phyloP scores from a whole-genome alignment of 2,888 invertebrate genomes.

The Spodoptera picta region DNA sequence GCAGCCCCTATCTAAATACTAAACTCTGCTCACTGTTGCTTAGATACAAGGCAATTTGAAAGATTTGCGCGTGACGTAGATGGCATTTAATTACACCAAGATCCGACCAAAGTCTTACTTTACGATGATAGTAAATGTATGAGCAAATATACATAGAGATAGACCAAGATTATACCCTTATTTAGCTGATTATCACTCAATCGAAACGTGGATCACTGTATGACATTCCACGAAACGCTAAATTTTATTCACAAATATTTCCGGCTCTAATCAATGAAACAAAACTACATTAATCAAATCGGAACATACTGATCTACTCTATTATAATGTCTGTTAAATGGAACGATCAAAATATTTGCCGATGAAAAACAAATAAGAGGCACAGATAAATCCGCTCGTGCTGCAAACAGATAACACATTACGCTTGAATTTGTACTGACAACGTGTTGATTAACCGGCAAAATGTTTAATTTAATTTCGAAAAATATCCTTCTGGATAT shows the following conservation, averaged over 20 bases:
- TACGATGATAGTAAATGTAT: conserved; percentile 1
- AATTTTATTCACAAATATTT: not conserved
- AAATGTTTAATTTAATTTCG: conserved; percentile 53
- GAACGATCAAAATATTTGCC: conserved; percentile 77
- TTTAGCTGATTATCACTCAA: not conserved
- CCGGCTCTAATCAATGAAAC: not conserved
- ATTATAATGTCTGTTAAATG: conserved; percentile 43
- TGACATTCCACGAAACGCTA: not conserved
- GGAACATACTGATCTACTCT: conserved; percentile 41
- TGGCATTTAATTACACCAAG: conserved; percentile 1
- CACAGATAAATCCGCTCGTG: conserved; percentile 78
- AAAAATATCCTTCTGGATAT: conserved; percentile 33
- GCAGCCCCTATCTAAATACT: conserved; percentile 2
- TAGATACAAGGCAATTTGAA: conserved; percentile 6
- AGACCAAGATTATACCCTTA: not conserved
- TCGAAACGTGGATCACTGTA: conserved; percentile 1
- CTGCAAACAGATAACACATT: conserved; percentile 75
- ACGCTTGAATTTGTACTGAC: conserved; percentile 57
- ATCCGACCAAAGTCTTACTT: conserved; percentile 7
- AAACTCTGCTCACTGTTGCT: conserved; percentile 8
- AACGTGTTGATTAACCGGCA: conserved; percentile 48
- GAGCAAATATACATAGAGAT: conserved; percentile 1
- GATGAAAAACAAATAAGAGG: conserved; percentile 69
- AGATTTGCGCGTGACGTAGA: conserved; percentile 17
- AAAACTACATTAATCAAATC: conserved; percentile 12